Conservation (phyloP, 2,113 vertebrate species). For the Sceloporus tristichus region DNA sequence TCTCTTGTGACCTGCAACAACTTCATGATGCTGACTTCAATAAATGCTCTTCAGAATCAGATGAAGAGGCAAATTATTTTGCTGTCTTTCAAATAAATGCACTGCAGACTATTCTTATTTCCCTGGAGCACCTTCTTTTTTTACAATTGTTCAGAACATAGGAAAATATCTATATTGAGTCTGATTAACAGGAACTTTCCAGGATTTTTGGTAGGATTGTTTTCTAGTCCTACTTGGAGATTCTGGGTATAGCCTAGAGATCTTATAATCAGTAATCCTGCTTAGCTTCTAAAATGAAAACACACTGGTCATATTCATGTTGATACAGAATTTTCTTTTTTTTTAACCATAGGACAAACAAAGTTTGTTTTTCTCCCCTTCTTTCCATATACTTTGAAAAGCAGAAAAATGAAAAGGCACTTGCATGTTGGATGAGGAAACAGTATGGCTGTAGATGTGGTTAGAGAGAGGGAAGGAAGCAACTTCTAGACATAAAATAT, state of each 20-base stretch:
- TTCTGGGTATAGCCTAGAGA: background rate
- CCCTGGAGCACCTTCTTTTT: background rate
- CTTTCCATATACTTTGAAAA: background rate
- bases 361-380: too few relatives aligned
- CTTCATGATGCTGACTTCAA: too few relatives aligned
- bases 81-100: background rate
- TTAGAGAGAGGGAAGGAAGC: background rate
- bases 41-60: too few relatives aligned
- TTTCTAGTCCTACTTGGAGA: background rate
- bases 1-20: too few relatives aligned
- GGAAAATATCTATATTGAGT: too few relatives aligned
- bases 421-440: background rate
- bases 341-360: background rate
- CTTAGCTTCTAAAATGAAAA: too few relatives aligned
- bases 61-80: background rate
- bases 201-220: background rate
- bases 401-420: background rate
- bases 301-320: too few relatives aligned
- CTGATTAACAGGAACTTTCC: too few relatives aligned
- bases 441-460: background rate
- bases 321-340: too few relatives aligned
- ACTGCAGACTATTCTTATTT: background rate
- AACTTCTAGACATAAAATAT: background rate
- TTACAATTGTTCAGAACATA: background rate
- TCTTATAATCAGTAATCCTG: too few relatives aligned